phyloP scores from a whole-genome alignment of 2,888 invertebrate genomes.

The Maniola hyperantus region DNA sequence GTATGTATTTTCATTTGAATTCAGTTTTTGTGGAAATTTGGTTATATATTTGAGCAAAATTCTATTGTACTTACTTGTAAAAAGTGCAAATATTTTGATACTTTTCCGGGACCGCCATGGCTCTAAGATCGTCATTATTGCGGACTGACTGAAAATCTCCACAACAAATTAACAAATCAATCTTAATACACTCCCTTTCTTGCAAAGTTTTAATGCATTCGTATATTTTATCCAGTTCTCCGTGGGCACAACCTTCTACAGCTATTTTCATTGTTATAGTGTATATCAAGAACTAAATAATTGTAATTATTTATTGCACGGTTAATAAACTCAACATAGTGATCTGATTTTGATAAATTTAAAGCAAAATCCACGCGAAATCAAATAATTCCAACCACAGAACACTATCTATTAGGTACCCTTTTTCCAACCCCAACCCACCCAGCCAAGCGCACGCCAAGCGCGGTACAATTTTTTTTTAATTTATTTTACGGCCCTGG shows the following conservation, averaged over 20 bases:
- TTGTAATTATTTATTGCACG: neutral
- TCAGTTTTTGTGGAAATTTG: neutral
- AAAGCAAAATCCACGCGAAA: too few species aligned
- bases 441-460: too few species aligned
- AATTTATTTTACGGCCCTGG: too few species aligned
- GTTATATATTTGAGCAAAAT: neutral
- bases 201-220: conserved; percentile 90
- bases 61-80: conserved; percentile 88
- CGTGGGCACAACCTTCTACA: conserved; percentile 98
- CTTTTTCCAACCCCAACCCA: too few species aligned
- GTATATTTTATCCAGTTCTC: conserved; percentile 98
- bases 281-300: conserved; percentile 7
- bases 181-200: conserved; percentile 86
- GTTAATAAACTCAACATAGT: neutral
- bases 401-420: too few species aligned
- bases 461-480: too few species aligned
- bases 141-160: conserved; percentile 99
- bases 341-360: neutral
- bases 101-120: conserved; percentile 98
- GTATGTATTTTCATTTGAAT: neutral
- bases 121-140: conserved; percentile 92
- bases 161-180: conserved; percentile 97
- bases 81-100: conserved; percentile 95
- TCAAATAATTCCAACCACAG: too few species aligned
- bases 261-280: conserved; percentile 91